A percentile compares a stretch with the other conserved stretches of the same genome.
phyloP scores from a whole-genome alignment of 2,888 invertebrate species.

The Xylocampa areola region DNA sequence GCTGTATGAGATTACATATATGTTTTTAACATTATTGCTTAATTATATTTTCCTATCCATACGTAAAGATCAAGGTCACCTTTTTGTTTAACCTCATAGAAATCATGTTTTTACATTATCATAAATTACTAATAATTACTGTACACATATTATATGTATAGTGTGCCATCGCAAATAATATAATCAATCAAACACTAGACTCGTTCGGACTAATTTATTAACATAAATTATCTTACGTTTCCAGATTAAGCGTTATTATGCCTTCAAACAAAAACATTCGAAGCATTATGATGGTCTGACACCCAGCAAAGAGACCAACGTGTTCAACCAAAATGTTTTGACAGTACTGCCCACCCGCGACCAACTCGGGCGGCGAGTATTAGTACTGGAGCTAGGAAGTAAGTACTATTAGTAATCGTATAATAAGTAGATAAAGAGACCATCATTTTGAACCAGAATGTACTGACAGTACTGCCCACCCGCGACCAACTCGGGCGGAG shows the following conservation, averaged over 20 bases:
- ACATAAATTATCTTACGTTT: conserved; percentile 14
- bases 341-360: conserved; percentile 94
- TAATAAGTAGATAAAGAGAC: conserved; percentile 91
- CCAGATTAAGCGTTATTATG: conserved; percentile 94
- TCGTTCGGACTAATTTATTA: neutral
- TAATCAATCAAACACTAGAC: too few species aligned
- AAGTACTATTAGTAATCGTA: conserved; percentile 72
- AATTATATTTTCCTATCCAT: too few species aligned
- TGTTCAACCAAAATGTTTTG: conserved; percentile 94
- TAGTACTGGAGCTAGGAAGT: conserved; percentile 95
- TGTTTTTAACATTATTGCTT: too few species aligned
- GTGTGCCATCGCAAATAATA: too few species aligned
- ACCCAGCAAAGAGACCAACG: conserved; percentile 93
- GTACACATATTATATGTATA: too few species aligned
- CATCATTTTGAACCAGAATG: conserved; percentile 90
- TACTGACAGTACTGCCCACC: conserved; percentile 94
- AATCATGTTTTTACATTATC: too few species aligned
- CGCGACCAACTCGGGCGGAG: conserved; percentile 95
- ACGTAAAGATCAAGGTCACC: too few species aligned
- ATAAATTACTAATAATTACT: too few species aligned
- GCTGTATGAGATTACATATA: too few species aligned
- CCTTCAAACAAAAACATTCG: conserved; percentile 94
- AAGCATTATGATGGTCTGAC: conserved; percentile 92
- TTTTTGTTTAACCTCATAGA: too few species aligned
- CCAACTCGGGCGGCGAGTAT: conserved; percentile 93